Evolutionary conservation across 1,140 invertebrate species (phyloP).

Genomic region (Nilaparvata lugens): DNA sequence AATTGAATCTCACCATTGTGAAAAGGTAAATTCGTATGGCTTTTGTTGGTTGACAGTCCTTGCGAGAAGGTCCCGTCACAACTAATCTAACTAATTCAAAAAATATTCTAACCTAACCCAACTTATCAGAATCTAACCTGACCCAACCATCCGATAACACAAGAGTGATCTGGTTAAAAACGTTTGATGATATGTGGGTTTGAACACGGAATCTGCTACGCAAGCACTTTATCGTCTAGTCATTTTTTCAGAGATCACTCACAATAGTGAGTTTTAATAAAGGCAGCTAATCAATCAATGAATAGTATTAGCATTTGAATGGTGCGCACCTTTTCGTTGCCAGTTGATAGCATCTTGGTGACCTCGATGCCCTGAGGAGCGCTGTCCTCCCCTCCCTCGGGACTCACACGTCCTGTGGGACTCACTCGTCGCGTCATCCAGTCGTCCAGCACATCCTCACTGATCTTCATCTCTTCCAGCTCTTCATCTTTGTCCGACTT

Average conservation of each 20-base stretch:
- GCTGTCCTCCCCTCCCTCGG: constrained; percentile 50
- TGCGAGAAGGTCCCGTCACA: too few relatives aligned
- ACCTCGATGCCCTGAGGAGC: constrained; percentile 37
- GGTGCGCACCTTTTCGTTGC: constrained; percentile 5
- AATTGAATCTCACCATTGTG: too few relatives aligned
- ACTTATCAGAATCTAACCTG: too few relatives aligned
- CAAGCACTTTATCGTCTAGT: not conserved
- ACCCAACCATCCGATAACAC: too few relatives aligned
- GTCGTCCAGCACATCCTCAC: constrained; percentile 44
- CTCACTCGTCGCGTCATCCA: constrained; percentile 43
- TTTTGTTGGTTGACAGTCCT: too few relatives aligned
- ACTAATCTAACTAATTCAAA: not conserved
- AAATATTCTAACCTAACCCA: not conserved
- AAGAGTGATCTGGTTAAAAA: too few relatives aligned
- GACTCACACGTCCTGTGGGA: constrained; percentile 48
- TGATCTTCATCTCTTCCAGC: constrained; percentile 31
- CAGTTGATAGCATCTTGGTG: not conserved
- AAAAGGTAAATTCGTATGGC: too few relatives aligned
- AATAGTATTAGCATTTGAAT: not conserved
- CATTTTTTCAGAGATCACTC: not conserved
- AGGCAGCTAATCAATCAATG: not conserved
- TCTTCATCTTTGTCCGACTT: constrained; percentile 8
- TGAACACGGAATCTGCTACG: too few relatives aligned
- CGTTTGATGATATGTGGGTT: too few relatives aligned
- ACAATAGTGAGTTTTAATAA: not conserved